Evolutionary conservation across 2,113 vertebrate species (phyloP), one percentile per base, ranked within the genome.

Genomic region (Sceloporus tristichus): DNA sequence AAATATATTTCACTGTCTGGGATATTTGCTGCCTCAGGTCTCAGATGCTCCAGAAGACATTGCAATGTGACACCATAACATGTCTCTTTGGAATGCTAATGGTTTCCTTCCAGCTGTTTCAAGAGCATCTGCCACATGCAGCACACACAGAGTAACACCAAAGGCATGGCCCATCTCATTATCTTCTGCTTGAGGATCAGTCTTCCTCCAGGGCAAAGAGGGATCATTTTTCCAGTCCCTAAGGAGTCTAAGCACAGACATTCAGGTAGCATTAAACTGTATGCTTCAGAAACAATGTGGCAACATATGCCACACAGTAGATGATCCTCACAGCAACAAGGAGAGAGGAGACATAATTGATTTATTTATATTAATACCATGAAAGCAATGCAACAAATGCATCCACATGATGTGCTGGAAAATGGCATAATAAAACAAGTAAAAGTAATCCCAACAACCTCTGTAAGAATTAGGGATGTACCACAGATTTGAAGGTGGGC

Each of bases 51-150:
- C 89, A 89, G 53, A 48, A 4, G 81, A 76, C 21, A 21, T 56
- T 89, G 83, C 80, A 79, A 40, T 92, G 65, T 65, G 87, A 88
- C 80, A 79, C 40, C 90, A 9, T 88, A 92, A 79, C 70, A 68
- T 40, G 23, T 29, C 18, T 92, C 79, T 95, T 87, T 89, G 74
- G 34, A 86, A 91, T 90, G 59, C 21, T 89, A 92, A 87, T 93
- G 84, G n/a, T 91, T 94, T 94, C 65, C 82, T 95, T 89, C 81
- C 84, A 94, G 87, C 88, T 93, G 56, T 86, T 93, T 62, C 23
- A 87, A 87, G 76, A 94, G 59, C 76, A 92, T 76, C 87, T 94
- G 84, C 82, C 90, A 88, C 38, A 86, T 74, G 42, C 27, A 86
- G 80, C 54, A 88, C 62, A 86, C 68, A 89, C 6, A 92, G 78